Conservation (phyloP, 2,888 invertebrate species). For the Leucophora obtusa region DNA sequence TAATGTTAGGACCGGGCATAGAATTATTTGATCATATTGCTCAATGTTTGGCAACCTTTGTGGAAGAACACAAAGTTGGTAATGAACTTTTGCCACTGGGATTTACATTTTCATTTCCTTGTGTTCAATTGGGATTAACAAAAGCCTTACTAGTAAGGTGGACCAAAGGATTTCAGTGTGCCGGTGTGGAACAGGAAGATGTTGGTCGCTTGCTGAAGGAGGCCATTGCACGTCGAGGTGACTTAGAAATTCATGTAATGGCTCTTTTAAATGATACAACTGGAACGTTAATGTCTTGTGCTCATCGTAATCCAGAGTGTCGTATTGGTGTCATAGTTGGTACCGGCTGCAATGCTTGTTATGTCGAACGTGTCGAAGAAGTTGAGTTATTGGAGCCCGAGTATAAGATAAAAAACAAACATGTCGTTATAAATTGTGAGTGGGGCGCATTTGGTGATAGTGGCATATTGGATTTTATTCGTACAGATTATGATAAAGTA, state of each 20-base stretch:
- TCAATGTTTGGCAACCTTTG: slow-evolving; percentile 92
- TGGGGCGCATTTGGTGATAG: slow-evolving; percentile 98
- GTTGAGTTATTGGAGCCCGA: slow-evolving; percentile 86
- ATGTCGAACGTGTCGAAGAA: slow-evolving; percentile 91
- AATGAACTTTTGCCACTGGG: slow-evolving; percentile 90
- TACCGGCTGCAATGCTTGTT: slow-evolving; percentile 97
- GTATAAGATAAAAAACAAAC: slow-evolving; percentile 80
- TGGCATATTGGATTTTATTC: slow-evolving; percentile 89
- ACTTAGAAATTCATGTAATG: slow-evolving; percentile 89
- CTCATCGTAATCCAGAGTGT: slow-evolving; percentile 88
- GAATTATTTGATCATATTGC: slow-evolving; percentile 97
- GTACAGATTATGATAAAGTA: slow-evolving; percentile 89
- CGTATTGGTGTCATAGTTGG: slow-evolving; percentile 87
- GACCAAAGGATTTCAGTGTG: slow-evolving; percentile 97
- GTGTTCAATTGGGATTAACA: slow-evolving; percentile 90
- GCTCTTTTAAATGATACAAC: slow-evolving; percentile 96
- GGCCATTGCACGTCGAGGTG: slow-evolving; percentile 90
- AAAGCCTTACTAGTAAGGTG: slow-evolving; percentile 91
- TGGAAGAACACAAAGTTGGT: slow-evolving; percentile 86
- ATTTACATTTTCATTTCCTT: slow-evolving; percentile 97
- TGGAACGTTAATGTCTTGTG: slow-evolving; percentile 95
- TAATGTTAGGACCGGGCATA: slow-evolving; percentile 94
- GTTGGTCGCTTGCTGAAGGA: slow-evolving; percentile 92
- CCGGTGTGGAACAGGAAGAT: slow-evolving; percentile 92
- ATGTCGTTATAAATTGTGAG: slow-evolving; percentile 94